Evolutionary conservation across 2,888 invertebrate genomes (phyloP).

Genomic region (Callyntrura sp.): DNA sequence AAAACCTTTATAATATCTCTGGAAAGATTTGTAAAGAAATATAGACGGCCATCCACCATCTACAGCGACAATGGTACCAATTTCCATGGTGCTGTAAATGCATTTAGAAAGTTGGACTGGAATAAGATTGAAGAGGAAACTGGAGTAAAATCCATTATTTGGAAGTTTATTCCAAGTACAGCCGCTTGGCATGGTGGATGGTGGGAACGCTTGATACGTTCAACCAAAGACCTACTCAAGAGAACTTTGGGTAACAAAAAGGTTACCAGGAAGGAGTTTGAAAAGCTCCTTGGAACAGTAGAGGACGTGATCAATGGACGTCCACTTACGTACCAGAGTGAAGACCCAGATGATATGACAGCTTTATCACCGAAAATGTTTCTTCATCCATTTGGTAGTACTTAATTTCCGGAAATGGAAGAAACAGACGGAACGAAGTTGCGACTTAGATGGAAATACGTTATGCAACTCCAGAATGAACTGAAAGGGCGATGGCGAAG

Average conservation of each 20-base stretch:
- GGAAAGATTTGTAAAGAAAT: too few relatives aligned
- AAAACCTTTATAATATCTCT: too few relatives aligned
- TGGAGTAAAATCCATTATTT: too few relatives aligned
- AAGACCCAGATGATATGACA: conserved; percentile 22
- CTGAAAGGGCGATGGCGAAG: not conserved
- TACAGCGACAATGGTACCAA: too few relatives aligned
- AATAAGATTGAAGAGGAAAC: too few relatives aligned
- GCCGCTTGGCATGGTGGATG: conserved; percentile 83
- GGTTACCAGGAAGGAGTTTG: not conserved
- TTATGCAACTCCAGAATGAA: not conserved
- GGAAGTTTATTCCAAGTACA: conserved; percentile 83
- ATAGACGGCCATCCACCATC: too few relatives aligned
- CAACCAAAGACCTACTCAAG: conserved; percentile 30
- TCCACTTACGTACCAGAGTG: conserved; percentile 42
- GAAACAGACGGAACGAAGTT: not conserved
- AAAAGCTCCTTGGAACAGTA: not conserved
- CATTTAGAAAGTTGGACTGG: too few relatives aligned
- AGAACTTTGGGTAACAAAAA: not conserved
- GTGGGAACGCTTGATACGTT: conserved; percentile 58
- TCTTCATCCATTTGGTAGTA: conserved; percentile 38
- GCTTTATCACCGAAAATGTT: conserved; percentile 33
- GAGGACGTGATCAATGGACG: conserved; percentile 47
- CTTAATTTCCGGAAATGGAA: conserved; percentile 34
- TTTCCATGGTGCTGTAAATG: too few relatives aligned
- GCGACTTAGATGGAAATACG: not conserved